Evolutionary conservation across 2,797 vertebrate genomes (phyloP).

Genomic region (Acanthornis magna): DNA sequence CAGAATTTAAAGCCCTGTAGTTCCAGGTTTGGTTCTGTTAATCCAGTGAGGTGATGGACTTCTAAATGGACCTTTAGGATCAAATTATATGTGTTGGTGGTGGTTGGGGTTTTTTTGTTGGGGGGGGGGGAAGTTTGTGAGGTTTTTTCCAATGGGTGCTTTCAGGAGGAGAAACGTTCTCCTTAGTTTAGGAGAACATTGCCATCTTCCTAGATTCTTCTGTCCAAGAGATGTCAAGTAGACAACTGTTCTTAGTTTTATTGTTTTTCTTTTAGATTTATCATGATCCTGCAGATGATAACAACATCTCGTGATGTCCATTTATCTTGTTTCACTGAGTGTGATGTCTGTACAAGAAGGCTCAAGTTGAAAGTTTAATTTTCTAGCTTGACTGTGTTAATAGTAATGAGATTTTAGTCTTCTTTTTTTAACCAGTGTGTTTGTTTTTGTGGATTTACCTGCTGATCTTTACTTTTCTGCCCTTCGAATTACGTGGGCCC

Average conservation of each 20-base stretch:
- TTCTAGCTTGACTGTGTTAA: neutral
- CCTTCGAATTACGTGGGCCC: neutral
- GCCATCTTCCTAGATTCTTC: neutral
- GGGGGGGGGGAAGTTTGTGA: neutral
- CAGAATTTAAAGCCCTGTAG: neutral
- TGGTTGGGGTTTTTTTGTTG: neutral
- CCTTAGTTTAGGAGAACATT: neutral
- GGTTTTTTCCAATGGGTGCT: neutral
- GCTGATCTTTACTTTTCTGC: neutral
- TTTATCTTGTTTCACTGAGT: neutral
- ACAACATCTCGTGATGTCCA: neutral
- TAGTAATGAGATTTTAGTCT: neutral
- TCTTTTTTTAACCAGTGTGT: neutral
- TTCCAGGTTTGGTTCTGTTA: neutral
- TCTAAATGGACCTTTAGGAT: neutral
- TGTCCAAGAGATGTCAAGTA: neutral
- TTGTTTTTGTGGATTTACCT: neutral
- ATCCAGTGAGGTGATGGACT: neutral
- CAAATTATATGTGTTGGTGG: neutral
- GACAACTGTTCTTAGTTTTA: neutral
- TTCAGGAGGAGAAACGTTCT: neutral
- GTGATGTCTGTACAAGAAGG: neutral
- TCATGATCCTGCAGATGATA: neutral
- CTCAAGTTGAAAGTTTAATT: neutral
- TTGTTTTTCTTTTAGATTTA: neutral